A percentile compares a stretch with the other conserved stretches of the same genome.
phyloP scores from a whole-genome alignment of 2,888 invertebrate genomes.

The Trichogramma dendrolimi region DNA sequence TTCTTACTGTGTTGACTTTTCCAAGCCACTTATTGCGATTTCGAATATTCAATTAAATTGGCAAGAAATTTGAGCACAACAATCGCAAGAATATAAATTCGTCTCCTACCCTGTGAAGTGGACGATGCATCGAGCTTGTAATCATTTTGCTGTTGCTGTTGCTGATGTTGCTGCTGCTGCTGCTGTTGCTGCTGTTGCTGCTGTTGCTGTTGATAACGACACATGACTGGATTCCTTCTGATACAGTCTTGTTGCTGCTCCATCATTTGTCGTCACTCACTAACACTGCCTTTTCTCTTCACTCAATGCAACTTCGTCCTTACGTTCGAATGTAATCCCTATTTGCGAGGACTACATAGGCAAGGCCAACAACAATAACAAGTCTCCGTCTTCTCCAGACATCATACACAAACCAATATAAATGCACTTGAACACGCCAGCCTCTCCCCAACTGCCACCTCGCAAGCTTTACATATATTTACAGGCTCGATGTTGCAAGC shows the following conservation, averaged over 20 bases:
- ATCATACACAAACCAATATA: too few relatives aligned
- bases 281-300: conserved; percentile 1
- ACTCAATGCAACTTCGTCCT: too few relatives aligned
- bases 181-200: too few relatives aligned
- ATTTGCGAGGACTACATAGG: background rate
- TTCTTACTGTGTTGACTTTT: too few relatives aligned
- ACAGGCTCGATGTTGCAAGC: background rate
- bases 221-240: conserved; percentile 40
- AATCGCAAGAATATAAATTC: too few relatives aligned
- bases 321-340: background rate
- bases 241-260: conserved; percentile 45
- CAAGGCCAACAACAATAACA: too few relatives aligned
- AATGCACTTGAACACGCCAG: background rate
- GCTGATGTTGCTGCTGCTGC: too few relatives aligned
- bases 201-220: conserved; percentile 35
- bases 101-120: too few relatives aligned
- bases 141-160: conserved; percentile 30
- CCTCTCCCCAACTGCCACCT: background rate
- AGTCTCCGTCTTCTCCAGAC: too few relatives aligned
- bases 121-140: conserved; percentile 34
- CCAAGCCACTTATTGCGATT: too few relatives aligned
- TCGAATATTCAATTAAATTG: too few relatives aligned
- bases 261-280: conserved; percentile 34
- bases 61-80: too few relatives aligned
- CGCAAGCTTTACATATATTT: background rate